phyloP scores from a whole-genome alignment of 2,888 invertebrate species.

The Lymantria dispar region DNA sequence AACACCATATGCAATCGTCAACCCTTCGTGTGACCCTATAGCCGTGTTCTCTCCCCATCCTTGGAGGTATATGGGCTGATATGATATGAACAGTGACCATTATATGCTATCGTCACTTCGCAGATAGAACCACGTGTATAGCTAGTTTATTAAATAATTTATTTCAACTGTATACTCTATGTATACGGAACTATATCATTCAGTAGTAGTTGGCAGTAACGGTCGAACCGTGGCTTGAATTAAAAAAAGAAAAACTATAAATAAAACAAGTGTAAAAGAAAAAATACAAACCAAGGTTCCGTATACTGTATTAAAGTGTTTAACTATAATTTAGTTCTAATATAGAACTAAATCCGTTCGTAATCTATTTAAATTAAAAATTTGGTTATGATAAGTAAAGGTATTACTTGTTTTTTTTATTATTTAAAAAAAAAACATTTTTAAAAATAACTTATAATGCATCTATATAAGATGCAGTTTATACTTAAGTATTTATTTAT shows the following conservation, averaged over 20 bases:
- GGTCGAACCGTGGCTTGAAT: slow-evolving; percentile 23
- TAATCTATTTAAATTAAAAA: background rate
- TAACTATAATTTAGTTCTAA: background rate
- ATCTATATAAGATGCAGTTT: too few relatives aligned
- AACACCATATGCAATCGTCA: background rate
- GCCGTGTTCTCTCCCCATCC: too few relatives aligned
- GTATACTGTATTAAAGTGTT: slow-evolving; percentile 2
- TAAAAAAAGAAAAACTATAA: slow-evolving; percentile 32
- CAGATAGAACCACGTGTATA: background rate
- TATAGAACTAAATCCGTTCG: background rate
- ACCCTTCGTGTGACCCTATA: too few relatives aligned
- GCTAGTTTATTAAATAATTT: background rate
- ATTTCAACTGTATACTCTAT: background rate
- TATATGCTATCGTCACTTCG: too few relatives aligned
- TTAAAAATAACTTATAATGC: too few relatives aligned
- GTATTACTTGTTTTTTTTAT: too few relatives aligned
- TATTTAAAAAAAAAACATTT: too few relatives aligned
- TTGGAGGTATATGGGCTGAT: background rate
- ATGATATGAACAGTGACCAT: background rate
- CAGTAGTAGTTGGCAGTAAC: slow-evolving; percentile 3
- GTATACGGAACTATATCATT: slow-evolving; percentile 1
- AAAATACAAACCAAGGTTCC: slow-evolving; percentile 12
- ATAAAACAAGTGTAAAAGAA: slow-evolving; percentile 8
- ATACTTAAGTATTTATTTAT: too few relatives aligned
- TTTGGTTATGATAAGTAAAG: too few relatives aligned